Percentiles rank a stretch among this genome's conserved stretches.
Evolutionary conservation across 2,888 invertebrate genomes (phyloP).

Genomic region (Limnephilus auricula): DNA sequence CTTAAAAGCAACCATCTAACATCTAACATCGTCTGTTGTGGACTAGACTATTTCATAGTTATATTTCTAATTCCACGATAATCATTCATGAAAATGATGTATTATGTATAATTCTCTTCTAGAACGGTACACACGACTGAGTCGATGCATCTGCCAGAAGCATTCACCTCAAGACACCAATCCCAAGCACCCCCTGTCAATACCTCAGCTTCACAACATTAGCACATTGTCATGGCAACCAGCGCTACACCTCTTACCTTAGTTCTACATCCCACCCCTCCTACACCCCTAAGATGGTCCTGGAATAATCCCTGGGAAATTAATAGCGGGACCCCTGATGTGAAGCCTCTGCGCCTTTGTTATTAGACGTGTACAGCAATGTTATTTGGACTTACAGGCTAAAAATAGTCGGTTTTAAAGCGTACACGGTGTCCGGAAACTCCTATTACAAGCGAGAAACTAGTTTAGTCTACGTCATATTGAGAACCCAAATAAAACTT

Average conservation of each 20-base stretch:
- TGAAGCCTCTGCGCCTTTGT: neutral
- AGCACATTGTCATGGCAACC: neutral
- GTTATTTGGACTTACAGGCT: too few relatives aligned
- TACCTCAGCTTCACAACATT: neutral
- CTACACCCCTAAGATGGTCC: neutral
- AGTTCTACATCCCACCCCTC: neutral
- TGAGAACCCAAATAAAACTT: too few relatives aligned
- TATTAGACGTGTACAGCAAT: neutral
- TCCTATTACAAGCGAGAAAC: too few relatives aligned
- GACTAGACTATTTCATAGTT: neutral
- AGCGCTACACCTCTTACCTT: neutral
- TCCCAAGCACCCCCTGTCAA: neutral
- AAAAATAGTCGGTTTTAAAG: too few relatives aligned
- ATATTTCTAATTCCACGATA: neutral
- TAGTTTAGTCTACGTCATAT: too few relatives aligned
- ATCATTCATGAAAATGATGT: neutral
- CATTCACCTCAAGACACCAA: neutral
- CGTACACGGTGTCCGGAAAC: too few relatives aligned
- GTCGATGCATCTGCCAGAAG: neutral
- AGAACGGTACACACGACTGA: neutral
- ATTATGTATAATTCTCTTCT: neutral
- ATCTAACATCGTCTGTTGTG: too few relatives aligned
- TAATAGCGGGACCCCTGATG: neutral
- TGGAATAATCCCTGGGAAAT: neutral
- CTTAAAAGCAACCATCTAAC: too few relatives aligned